Conservation (phyloP, 2,797 vertebrate genomes). For the Sebastes diploproa region DNA sequence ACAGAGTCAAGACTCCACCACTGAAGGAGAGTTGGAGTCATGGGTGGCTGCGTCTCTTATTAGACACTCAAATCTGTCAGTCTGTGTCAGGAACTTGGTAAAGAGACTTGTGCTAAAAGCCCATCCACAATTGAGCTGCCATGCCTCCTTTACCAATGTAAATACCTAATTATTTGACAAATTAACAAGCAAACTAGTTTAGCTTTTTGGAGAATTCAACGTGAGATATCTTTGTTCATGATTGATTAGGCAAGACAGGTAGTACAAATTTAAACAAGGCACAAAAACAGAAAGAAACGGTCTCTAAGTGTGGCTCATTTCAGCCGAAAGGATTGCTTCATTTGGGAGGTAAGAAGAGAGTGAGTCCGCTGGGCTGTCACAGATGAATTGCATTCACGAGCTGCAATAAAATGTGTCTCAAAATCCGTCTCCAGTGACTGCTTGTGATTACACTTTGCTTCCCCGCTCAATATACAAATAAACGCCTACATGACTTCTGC, state of each 20-base stretch:
- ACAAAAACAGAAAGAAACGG: neutral
- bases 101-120: slow-evolving; percentile 37
- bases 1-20: slow-evolving; percentile 53
- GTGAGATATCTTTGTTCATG: neutral
- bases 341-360: slow-evolving; percentile 1
- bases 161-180: neutral
- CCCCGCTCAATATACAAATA: slow-evolving; percentile 47
- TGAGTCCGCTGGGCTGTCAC: slow-evolving; percentile 10
- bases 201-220: neutral
- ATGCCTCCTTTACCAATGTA: neutral
- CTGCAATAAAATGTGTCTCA: slow-evolving; percentile 26
- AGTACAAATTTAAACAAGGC: neutral
- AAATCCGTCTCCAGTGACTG: slow-evolving; percentile 41
- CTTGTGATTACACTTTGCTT: slow-evolving; percentile 40
- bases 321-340: slow-evolving; percentile 18
- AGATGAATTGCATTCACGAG: slow-evolving; percentile 38
- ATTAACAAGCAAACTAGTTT: neutral
- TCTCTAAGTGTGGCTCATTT: neutral
- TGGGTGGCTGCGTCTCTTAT: slow-evolving; percentile 69
- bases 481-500: slow-evolving; percentile 50
- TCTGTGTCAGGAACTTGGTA: slow-evolving; percentile 46
- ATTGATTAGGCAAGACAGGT: neutral
- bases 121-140: slow-evolving; percentile 19
- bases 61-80: slow-evolving; percentile 67
- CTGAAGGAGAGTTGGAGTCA: slow-evolving; percentile 68